A percentile compares a stretch with the other conserved stretches of the same genome.
Evolutionary conservation across 2,113 vertebrate species (phyloP).

Genomic region (Xenus cinereus): DNA sequence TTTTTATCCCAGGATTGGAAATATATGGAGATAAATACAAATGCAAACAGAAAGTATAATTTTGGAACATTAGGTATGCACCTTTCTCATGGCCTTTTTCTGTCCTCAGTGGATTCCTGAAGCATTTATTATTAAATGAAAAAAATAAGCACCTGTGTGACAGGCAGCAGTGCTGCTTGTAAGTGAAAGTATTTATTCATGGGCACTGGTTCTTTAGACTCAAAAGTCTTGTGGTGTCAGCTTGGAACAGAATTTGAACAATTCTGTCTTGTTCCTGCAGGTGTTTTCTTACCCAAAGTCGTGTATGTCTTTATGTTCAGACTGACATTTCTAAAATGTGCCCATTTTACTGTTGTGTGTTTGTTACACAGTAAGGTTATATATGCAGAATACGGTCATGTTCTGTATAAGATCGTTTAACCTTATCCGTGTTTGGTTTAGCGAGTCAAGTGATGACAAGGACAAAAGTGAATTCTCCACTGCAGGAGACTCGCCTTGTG

Average conservation of each 20-base stretch:
- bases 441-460: not conserved
- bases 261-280: not conserved
- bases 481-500: not conserved
- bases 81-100: not conserved
- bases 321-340: not conserved
- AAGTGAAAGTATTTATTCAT: not conserved
- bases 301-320: not conserved
- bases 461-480: not conserved
- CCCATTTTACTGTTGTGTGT: not conserved
- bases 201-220: not conserved
- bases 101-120: not conserved
- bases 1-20: not conserved
- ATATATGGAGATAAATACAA: not conserved
- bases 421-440: rapidly evolving
- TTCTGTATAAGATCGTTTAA: not conserved
- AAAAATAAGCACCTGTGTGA: not conserved
- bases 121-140: not conserved
- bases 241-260: not conserved
- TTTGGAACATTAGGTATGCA: not conserved
- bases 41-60: not conserved
- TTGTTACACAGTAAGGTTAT: not conserved
- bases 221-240: not conserved
- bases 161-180: not conserved
- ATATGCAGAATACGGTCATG: not conserved
- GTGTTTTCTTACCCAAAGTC: not conserved